Percentiles rank a stretch among this genome's conserved stretches.
Conservation (phyloP, 92 coral and sea anemone species). For the Scolanthus callimorphus region DNA sequence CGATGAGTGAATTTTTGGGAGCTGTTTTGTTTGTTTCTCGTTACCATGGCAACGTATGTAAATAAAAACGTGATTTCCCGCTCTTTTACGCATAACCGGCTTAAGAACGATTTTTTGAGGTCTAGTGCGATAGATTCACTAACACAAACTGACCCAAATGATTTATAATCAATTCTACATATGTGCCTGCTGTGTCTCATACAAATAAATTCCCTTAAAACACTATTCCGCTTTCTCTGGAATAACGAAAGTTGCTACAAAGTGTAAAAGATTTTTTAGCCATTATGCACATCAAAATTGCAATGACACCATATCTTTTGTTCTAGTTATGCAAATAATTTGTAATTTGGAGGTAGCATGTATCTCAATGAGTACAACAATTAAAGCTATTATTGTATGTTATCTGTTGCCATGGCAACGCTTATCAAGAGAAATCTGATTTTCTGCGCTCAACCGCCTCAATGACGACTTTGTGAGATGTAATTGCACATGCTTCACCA, state of each 20-base stretch:
- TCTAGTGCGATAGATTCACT: neutral
- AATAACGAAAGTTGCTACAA: too few relatives aligned
- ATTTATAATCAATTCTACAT: too few relatives aligned
- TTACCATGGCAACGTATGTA: conserved; percentile 14
- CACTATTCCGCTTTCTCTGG: too few relatives aligned
- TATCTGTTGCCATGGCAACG: neutral
- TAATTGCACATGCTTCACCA: too few relatives aligned
- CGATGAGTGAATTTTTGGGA: neutral
- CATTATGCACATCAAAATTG: too few relatives aligned
- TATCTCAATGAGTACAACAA: neutral
- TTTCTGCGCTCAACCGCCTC: too few relatives aligned
- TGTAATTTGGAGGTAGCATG: neutral
- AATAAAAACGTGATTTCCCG: neutral
- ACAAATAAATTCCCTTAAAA: neutral
- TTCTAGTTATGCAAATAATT: neutral
- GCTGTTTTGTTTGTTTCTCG: neutral
- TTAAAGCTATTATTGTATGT: neutral
- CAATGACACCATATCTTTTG: neutral
- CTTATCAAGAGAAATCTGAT: too few relatives aligned
- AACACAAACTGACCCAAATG: too few relatives aligned
- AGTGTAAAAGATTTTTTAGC: too few relatives aligned
- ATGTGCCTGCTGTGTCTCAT: too few relatives aligned
- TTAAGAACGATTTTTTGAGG: neutral
- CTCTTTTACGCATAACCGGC: neutral
- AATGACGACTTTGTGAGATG: too few relatives aligned